Conservation (phyloP, 2,113 vertebrate genomes). For the Eclectus roratus region DNA sequence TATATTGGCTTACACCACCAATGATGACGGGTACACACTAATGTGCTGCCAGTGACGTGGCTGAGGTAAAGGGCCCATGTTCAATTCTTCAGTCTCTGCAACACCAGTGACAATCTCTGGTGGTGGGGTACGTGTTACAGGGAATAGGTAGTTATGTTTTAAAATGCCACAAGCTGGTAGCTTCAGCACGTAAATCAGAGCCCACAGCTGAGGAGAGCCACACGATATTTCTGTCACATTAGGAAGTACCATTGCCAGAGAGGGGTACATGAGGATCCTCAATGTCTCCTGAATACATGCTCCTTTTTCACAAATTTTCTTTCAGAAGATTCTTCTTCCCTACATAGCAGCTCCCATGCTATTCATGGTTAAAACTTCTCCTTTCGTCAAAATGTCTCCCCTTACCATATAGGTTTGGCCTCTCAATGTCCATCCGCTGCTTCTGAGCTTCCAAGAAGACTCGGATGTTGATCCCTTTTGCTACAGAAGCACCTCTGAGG, state of each 20-base stretch:
- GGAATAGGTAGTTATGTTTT: neutral
- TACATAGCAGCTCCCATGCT: neutral
- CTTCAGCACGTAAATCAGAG: neutral
- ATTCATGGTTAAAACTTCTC: neutral
- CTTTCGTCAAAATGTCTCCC: neutral
- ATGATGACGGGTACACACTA: neutral
- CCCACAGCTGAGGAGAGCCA: neutral
- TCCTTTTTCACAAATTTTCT: neutral
- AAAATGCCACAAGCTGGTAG: neutral
- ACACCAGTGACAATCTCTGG: neutral
- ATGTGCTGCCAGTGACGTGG: fast-evolving
- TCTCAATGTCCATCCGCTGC: slow-evolving; percentile 81
- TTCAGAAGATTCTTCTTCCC: neutral
- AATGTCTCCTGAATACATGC: neutral
- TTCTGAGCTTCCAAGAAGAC: slow-evolving; percentile 88
- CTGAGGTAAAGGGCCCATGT: fast-evolving
- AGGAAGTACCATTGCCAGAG: neutral
- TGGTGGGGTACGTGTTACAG: neutral
- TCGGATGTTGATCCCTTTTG: slow-evolving; percentile 81
- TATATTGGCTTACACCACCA: neutral
- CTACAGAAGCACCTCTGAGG: slow-evolving; percentile 80
- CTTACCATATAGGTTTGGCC: slow-evolving; percentile 83
- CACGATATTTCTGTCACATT: neutral
- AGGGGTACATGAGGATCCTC: neutral
- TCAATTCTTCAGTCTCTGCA: neutral